These are phyloP conservation scores for Lordiphosa fenestrarum DNA, from an alignment of 2,888 invertebrate genomes.

Conservation along the genomic window DNA sequence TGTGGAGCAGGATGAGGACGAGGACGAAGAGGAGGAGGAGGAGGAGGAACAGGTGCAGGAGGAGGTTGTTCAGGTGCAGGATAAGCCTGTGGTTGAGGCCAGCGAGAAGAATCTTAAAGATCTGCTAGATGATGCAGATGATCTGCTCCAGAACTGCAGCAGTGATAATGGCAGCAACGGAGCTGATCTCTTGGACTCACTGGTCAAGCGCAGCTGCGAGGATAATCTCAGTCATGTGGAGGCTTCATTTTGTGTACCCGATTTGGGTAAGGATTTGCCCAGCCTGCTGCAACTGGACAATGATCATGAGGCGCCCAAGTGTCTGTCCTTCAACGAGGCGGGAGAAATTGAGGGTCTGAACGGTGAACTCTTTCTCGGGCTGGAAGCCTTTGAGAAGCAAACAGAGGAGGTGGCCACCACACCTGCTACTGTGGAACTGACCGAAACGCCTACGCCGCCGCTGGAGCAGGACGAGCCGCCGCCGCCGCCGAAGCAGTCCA, in stretches of 20 bases:
- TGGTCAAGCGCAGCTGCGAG: conserved; percentile 84
- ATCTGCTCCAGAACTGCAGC: conserved; percentile 76
- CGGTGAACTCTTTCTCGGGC: conserved; percentile 76
- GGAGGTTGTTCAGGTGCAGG: neutral
- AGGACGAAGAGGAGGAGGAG: neutral
- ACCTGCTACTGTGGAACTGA: conserved; percentile 31
- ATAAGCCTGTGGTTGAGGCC: conserved; percentile 59
- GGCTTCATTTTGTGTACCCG: conserved; percentile 55
- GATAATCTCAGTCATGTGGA: conserved; percentile 81
- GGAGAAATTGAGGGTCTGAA: conserved; percentile 79
- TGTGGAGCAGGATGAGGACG: conserved; percentile 3
- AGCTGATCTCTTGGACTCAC: conserved; percentile 82
- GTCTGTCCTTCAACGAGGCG: conserved; percentile 79
- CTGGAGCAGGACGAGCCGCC: conserved; percentile 81
- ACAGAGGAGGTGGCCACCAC: conserved; percentile 28
- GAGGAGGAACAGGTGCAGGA: neutral
- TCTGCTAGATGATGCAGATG: conserved; percentile 78
- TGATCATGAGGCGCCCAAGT: conserved; percentile 77
- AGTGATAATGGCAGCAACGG: conserved; percentile 80
- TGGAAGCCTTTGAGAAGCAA: conserved; percentile 68
- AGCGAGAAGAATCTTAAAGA: conserved; percentile 79
- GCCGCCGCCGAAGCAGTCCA: conserved; percentile 81
- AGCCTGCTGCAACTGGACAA: conserved; percentile 84
- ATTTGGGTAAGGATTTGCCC: conserved; percentile 83
- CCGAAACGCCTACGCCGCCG: conserved; percentile 36